Conservation (phyloP, 2,797 vertebrate genomes). For the Gastrophryne carolinensis region DNA sequence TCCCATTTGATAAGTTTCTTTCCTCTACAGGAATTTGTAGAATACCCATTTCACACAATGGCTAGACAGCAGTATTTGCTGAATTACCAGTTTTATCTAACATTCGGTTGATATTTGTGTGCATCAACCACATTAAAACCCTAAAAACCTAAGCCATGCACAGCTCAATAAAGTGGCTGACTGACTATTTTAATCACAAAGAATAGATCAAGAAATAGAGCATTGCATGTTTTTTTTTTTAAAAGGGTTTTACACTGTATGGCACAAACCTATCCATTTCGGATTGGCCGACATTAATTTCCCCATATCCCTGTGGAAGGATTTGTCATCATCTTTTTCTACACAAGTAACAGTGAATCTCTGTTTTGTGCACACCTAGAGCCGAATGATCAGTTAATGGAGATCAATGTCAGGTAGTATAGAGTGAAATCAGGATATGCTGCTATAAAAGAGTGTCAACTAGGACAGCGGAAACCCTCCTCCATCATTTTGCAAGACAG, state of each 20-base stretch:
- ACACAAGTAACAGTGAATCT: neutral
- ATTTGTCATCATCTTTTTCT: conserved; percentile 1
- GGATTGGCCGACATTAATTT: neutral
- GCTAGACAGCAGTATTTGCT: neutral
- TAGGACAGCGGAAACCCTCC: too few relatives aligned
- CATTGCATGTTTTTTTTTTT: neutral
- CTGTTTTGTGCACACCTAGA: neutral
- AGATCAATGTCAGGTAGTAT: neutral
- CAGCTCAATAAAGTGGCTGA: neutral
- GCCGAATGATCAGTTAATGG: neutral
- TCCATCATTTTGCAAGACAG: too few relatives aligned
- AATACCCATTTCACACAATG: neutral
- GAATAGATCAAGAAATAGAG: neutral
- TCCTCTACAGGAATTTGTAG: too few relatives aligned
- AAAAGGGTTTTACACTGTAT: neutral
- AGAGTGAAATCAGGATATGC: neutral
- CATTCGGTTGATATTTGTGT: neutral
- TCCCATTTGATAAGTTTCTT: too few relatives aligned
- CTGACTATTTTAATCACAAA: neutral
- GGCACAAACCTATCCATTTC: conserved; percentile 8
- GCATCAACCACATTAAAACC: neutral
- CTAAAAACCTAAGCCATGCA: neutral
- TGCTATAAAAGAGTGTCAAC: too few relatives aligned
- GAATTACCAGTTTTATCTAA: neutral
- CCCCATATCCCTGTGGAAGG: neutral